phyloP scores from a whole-genome alignment of 1,140 invertebrate genomes.

The Polypedilum pembai region DNA sequence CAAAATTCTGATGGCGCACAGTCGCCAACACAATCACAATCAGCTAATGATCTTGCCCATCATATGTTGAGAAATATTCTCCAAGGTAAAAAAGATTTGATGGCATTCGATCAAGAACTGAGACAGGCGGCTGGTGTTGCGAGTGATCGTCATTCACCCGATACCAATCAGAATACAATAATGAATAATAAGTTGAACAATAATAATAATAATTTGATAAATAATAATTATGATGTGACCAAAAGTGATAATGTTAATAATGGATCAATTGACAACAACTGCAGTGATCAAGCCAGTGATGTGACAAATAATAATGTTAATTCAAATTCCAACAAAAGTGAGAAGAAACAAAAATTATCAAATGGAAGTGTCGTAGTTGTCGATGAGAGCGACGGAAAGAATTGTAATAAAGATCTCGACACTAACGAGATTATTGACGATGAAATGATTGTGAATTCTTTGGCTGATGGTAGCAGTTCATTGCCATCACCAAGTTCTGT shows the following conservation, averaged over 20 bases:
- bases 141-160: constrained; percentile 45
- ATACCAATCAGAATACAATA: constrained; percentile 46
- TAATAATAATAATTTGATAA: constrained; percentile 26
- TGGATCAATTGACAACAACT: constrained; percentile 34
- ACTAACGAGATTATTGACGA: not conserved
- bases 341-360: not conserved
- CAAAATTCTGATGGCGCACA: constrained; percentile 41
- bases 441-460: constrained; percentile 10
- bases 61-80: constrained; percentile 77
- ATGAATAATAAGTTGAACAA: constrained; percentile 46
- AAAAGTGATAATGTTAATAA: constrained; percentile 10
- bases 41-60: constrained; percentile 62
- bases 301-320: constrained; percentile 37
- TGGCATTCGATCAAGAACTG: constrained; percentile 56
- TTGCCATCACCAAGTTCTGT: constrained; percentile 56
- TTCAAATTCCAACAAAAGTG: constrained; percentile 25
- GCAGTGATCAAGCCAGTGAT: constrained; percentile 38
- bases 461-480: constrained; percentile 48
- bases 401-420: not conserved
- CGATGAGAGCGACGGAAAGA: constrained; percentile 28
- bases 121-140: constrained; percentile 42
- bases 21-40: constrained; percentile 38
- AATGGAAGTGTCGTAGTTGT: not conserved
- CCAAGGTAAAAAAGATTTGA: constrained; percentile 69
- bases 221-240: constrained; percentile 18